Evolutionary conservation across 1,140 invertebrate species (phyloP), one percentile per base, ranked within the genome.

Genomic region (Euwallacea fornicatus): DNA sequence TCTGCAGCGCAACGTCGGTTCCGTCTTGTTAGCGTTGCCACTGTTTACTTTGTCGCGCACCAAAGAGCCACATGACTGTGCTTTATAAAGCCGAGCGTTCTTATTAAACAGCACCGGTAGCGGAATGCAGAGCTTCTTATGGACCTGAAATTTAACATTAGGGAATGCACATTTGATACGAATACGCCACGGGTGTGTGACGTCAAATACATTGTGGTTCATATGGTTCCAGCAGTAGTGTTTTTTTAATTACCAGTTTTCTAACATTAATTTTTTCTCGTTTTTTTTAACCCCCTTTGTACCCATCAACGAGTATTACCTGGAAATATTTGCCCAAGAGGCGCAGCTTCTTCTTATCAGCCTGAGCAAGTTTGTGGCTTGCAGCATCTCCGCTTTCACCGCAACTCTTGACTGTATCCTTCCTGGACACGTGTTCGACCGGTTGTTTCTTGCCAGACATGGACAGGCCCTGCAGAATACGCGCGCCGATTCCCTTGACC

Each of bases 251-350:
- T 56, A 56, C 2, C 16, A 56, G 54, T 13, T 56, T 13, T 56
- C 16, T 2, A 41, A 61, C 4, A 33, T 43, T 61, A 4, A 54
- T 33, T 42, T 56, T 10, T 13, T 42, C 2, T 55, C 9, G 21
- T 2, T 33, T 33, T 33, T 33, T 33, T 33, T 33, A 4, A 33
- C 4, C 1, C 21, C 21, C 21, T 33, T 4, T 33, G 4, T 1
- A 33, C 21, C 21, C 4, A 33, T 4, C 21, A 33, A 33, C 21
- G 21, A 33, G 1, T 33, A 33, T 70, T 58, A 70, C 69, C 53
- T 75, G 74, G 79, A 89, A 89, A 75, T 89, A 89, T 54, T 88
- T 86, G 58, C 86, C 87, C 4, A 90, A 80, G 56, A 88, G 78
- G 50, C 86, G 81, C 76, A 88, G 85, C 76, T 88, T 89, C 75